Conservation (phyloP, 2,888 invertebrate genomes). For the Lampropteryx suffumata region DNA sequence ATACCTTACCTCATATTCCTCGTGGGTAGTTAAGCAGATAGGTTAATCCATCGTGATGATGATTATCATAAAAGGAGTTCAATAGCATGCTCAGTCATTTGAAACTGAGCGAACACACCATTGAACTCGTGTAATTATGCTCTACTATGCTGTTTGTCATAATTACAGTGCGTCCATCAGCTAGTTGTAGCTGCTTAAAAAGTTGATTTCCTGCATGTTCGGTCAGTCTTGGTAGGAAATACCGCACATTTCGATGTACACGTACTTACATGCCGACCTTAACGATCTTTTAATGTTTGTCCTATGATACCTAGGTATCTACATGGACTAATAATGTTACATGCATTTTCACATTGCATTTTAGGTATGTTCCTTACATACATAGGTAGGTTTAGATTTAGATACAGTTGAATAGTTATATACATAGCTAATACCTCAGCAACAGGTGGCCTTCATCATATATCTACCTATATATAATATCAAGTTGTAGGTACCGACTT, state of each 20-base stretch:
- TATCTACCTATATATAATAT: too few relatives aligned
- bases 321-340: too few relatives aligned
- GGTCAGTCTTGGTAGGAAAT: slow-evolving; percentile 1
- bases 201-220: slow-evolving; percentile 4
- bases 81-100: slow-evolving; percentile 9
- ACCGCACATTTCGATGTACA: neutral
- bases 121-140: slow-evolving; percentile 9
- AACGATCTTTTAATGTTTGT: neutral
- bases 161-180: neutral
- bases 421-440: too few relatives aligned
- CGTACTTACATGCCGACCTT: neutral
- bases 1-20: too few relatives aligned
- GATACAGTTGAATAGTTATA: too few relatives aligned
- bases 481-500: too few relatives aligned
- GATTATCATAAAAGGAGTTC: slow-evolving; percentile 7
- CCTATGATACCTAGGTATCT: neutral
- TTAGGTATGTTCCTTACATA: too few relatives aligned
- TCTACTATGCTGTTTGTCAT: slow-evolving; percentile 3
- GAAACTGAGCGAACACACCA: neutral
- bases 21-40: too few relatives aligned
- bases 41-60: slow-evolving; percentile 1
- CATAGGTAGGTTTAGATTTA: too few relatives aligned
- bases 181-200: neutral
- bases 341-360: too few relatives aligned
- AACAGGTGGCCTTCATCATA: too few relatives aligned